Base-by-base conservation (phyloP, 2,888 invertebrate genomes). In the Epirrhoe alternata region DNA sequence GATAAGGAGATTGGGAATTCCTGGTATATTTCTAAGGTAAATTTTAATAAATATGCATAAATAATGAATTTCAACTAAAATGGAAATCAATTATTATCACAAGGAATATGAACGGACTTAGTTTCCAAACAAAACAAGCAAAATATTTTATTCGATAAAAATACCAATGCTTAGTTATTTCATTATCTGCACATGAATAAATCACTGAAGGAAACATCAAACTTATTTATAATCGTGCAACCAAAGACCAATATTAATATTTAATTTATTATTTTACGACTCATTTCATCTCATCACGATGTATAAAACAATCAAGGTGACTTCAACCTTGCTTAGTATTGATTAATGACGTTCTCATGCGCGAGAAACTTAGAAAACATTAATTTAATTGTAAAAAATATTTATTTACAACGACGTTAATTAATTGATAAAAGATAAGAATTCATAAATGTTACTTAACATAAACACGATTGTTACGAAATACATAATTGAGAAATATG, bases 291-390 rank as follows among this genome's bases (percentile, higher is more conserved):
- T 77, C 71, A 70, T 72, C 77, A 73, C 75, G 75, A 81, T 73
- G 68, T 64, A 64, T 65, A 76, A 76, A 81, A 78, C 76, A 77
- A 72, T 75, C 83, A 88, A 88, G 86, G 87, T 75, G 56, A 76
- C 79, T 82, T 78, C 38, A 50, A 84, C 87, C 86, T 88, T 82
- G 85, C 77, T 64, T 79, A 78, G 74, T 81, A 83, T 84, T 88
- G 88, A 89, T 89, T 88, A 87, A 89, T 88, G 81, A 79, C 78
- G 82, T 80, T 76, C 84, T 84, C 38, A 38, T 54, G 42, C 68
- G 68, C 64, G 68, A 64, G 77, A 81, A 77, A 14, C 76, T 76
- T 76, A 74, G 74, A 74, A 83, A 78, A 78, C 77, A 78, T 72
- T 71, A 42, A 42, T 78, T 50, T 45, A 60, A 54, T 64, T 45